Evolutionary conservation across 2,888 invertebrate genomes (phyloP), one percentile per base, ranked within the genome.

Genomic region (Idaea straminata): DNA sequence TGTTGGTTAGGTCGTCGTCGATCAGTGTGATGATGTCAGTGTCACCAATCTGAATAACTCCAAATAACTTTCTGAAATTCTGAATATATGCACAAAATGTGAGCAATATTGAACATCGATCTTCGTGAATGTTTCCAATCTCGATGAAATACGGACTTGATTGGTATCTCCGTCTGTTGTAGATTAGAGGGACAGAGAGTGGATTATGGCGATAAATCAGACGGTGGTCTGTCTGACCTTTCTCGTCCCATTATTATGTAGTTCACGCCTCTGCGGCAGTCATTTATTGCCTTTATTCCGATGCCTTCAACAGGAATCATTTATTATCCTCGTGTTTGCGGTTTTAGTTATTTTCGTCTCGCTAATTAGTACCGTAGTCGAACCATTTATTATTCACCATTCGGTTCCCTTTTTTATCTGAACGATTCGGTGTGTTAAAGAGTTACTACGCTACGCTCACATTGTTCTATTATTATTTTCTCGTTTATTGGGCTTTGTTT

Each of bases 251-350:
- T 83, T 83, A 82, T 77, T 77, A 76, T 78, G 77, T 77, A 74
- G 77, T 81, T 77, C 77, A 72, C 78, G 79, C 74, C 71, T 75
- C 69, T 57, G 59, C 65, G 70, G 47, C 64, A 67, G 74, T 73
- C 78, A 73, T 79, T 80, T 78, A 77, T 80, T 75, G 77, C 77
- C 74, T 73, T 76, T 66, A 25, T 62, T 65, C 66, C 62, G 68
- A 62, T 60, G 66, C 68, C 62, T 70, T 67, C 67, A 62, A 61
- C 63, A 62, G 35, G 47, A 62, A 66, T 65, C 70, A 79, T 82
- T 83, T 74, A 70, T 85, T 85, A 77, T 82, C 79, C 77, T 79
- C 73, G 61, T 72, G 65, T 71, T 78, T 75, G 74, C 68, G 69
- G 69, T 70, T 69, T 64, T 64, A 62, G 67, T 66, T 74, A 70